phyloP scores from a whole-genome alignment of 2,797 vertebrate genomes.

The Myiotriccus ornatus region DNA sequence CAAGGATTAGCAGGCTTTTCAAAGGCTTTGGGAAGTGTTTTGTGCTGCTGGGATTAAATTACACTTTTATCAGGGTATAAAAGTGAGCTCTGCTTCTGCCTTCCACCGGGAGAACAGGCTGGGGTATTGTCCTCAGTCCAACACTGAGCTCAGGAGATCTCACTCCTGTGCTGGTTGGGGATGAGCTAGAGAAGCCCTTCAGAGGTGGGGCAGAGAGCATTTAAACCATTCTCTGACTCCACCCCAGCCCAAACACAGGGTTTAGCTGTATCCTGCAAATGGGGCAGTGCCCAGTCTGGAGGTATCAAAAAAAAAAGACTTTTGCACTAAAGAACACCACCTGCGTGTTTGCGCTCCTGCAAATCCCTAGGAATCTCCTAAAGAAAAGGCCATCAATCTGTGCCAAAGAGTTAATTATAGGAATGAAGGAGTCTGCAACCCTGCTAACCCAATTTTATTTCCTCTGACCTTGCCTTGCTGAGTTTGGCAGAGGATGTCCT shows the following conservation, averaged over 20 bases:
- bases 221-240: neutral
- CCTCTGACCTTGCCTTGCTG: neutral
- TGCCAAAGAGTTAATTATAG: neutral
- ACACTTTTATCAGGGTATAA: neutral
- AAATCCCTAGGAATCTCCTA: neutral
- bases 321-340: neutral
- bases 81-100: neutral
- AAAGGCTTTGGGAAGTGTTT: neutral
- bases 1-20: neutral
- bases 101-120: neutral
- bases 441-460: neutral
- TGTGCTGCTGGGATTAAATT: neutral
- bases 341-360: neutral
- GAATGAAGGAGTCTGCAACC: neutral
- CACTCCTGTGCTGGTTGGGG: rapidly evolving
- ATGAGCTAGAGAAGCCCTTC: neutral
- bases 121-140: rapidly evolving
- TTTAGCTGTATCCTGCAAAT: rapidly evolving
- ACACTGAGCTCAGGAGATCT: neutral
- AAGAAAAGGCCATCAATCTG: neutral
- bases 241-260: rapidly evolving
- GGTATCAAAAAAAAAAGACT: neutral
- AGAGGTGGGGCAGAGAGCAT: neutral
- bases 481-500: neutral
- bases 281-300: no score